Base-by-base conservation (phyloP, 2,113 vertebrate species). In the Orientallactaga bullata region DNA sequence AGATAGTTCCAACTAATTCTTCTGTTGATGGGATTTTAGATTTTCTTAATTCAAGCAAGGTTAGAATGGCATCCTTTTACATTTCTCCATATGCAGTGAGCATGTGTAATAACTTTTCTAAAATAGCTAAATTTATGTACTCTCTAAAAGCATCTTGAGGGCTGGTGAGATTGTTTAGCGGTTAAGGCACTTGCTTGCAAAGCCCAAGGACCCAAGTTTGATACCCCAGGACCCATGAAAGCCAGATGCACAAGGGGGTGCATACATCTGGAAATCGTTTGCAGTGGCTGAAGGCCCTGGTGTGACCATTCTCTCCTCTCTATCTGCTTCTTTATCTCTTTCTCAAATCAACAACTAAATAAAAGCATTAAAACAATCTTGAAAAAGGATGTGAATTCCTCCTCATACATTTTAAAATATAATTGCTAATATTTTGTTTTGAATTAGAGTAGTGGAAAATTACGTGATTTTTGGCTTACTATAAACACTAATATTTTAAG, bases 401-500 rank as follows among this genome's bases (percentile, higher is more conserved):
- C 82, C 66, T 63, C 61, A 55, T 20, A 87, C 30, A 28, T 35
- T 89, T 89, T 47, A 92, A 71, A 65, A 82, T 35, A 47, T 30
- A 61, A 68, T 23, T 71, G 42, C 71, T 83, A 55, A 68, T 10
- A 26, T 63, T 89, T 92, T 90, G 47, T 63, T 88, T 92, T 21
- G 73, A 65, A 63, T 83, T 83, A 76, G 77, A 84, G 65, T 69
- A 35, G 15, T 79, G n/a, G 60, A 3, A 77, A 90, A 85, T 83
- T 3, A 24, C 30, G 5, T 68, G 23, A 55, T 61, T 68, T 85
- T 18, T 55, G 35, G 2, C 26, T 90, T 65, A 68, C 61, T 72
- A 11, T 77, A 94, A 76, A 85, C 42, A 68, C 71, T 78, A n/a
- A 66, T n/a, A 26, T 84, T 88, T 87, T 60, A 51, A 90, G 89